A percentile compares a stretch with the other conserved stretches of the same genome.
Conservation (phyloP, 2,888 invertebrate species). For the Folsomia candida region DNA sequence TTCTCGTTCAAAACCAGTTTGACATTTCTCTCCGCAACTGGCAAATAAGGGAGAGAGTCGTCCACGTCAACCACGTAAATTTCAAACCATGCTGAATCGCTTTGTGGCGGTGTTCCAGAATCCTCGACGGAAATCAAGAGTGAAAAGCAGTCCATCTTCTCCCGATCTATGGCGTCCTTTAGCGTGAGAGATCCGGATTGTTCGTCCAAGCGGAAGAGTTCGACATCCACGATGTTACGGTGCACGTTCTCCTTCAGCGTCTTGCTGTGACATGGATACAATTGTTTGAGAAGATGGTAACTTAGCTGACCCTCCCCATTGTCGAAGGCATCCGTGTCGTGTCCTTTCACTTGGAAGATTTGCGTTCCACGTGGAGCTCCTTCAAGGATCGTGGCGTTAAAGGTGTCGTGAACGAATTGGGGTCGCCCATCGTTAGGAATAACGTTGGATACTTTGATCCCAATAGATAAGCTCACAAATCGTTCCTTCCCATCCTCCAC, state of each 20-base stretch:
- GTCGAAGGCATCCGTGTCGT: conserved; percentile 48
- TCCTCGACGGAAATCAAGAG: conserved; percentile 75
- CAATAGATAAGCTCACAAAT: conserved; percentile 36
- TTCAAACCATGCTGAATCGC: conserved; percentile 48
- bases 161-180: conserved; percentile 68
- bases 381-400: conserved; percentile 52
- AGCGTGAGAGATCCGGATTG: conserved; percentile 72
- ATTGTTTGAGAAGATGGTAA: conserved; percentile 46
- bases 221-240: conserved; percentile 39
- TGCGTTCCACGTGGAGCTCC: conserved; percentile 50
- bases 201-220: conserved; percentile 56
- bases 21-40: conserved; percentile 52
- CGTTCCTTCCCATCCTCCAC: conserved; percentile 48
- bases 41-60: conserved; percentile 73
- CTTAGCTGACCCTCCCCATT: conserved; percentile 48
- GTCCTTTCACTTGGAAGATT: conserved; percentile 40
- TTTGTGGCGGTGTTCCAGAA: conserved; percentile 71
- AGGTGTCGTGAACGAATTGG: conserved; percentile 49
- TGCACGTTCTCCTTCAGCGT: conserved; percentile 30
- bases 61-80: conserved; percentile 63
- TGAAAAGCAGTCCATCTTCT: conserved; percentile 70
- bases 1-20: conserved; percentile 67
- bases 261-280: conserved; percentile 43
- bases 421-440: conserved; percentile 53
- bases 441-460: conserved; percentile 46